Evolutionary conservation across 1,140 invertebrate genomes (phyloP).

Genomic region (Muscidifurax raptorellus): DNA sequence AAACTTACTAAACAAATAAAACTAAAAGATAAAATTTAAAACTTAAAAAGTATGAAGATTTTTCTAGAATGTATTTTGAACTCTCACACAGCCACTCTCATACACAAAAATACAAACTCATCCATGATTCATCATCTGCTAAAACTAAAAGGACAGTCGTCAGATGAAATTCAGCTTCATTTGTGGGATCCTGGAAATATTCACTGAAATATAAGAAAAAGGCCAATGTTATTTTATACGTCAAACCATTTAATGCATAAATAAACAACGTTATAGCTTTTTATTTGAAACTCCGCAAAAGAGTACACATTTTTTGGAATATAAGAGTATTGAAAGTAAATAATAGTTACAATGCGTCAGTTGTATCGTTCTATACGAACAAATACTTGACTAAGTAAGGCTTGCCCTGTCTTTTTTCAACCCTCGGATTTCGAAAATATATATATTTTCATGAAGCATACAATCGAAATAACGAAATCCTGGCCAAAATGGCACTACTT

Average conservation of each 20-base stretch:
- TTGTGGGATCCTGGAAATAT: neutral
- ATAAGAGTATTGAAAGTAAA: too few species aligned
- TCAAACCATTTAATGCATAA: neutral
- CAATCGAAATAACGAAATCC: neutral
- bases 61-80: constrained; percentile 11
- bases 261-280: neutral
- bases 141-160: constrained; percentile 9
- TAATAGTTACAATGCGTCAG: too few species aligned
- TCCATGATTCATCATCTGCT: constrained; percentile 13
- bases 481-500: neutral
- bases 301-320: too few species aligned
- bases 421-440: too few species aligned
- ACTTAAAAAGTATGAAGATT: constrained; percentile 25
- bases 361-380: too few species aligned
- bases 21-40: constrained; percentile 15
- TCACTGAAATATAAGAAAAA: too few species aligned
- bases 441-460: neutral
- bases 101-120: constrained; percentile 29
- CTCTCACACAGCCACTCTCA: neutral
- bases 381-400: neutral
- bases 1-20: constrained; percentile 28
- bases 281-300: neutral
- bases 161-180: neutral
- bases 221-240: too few species aligned
- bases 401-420: neutral